These are phyloP conservation scores for Globia sparganii DNA, from an alignment of 2,888 invertebrate genomes.

Conservation along the genomic window DNA sequence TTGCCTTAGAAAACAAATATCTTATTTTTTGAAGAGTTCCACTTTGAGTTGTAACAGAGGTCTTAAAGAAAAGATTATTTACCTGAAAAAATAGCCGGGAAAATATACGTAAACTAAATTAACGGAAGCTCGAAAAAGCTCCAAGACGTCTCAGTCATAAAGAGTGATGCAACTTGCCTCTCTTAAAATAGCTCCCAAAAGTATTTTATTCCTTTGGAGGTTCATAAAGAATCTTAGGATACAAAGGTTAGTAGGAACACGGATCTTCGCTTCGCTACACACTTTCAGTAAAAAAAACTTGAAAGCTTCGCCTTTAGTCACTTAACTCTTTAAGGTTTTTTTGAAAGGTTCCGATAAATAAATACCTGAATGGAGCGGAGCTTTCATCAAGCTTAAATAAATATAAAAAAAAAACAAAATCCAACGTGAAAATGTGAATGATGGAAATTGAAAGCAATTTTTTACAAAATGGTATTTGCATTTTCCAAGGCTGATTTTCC, in stretches of 20 bases:
- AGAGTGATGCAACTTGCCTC: constrained; percentile 61
- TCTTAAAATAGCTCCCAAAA: constrained; percentile 68
- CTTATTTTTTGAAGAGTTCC: not conserved
- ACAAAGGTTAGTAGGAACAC: constrained; percentile 67
- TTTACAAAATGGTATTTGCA: constrained; percentile 2
- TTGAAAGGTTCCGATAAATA: constrained; percentile 31
- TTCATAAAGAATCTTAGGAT: constrained; percentile 63
- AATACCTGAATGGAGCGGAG: constrained; percentile 31
- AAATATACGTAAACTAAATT: constrained; percentile 22
- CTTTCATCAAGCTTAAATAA: constrained; percentile 11
- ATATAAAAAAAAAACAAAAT: constrained; percentile 4
- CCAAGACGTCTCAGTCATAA: constrained; percentile 46
- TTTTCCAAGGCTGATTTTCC: not conserved
- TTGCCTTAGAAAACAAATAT: not conserved
- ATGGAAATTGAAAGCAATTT: constrained; percentile 16
- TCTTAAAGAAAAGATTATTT: not conserved
- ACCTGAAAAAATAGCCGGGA: not conserved
- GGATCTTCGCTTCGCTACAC: constrained; percentile 68
- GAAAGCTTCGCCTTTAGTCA: constrained; percentile 47
- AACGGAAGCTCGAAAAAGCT: constrained; percentile 16
- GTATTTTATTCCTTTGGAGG: constrained; percentile 66
- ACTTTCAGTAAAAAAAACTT: constrained; percentile 56
- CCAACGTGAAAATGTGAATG: constrained; percentile 11
- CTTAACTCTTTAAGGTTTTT: constrained; percentile 46
- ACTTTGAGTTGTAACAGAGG: not conserved